These are phyloP conservation scores for Eumeta japonica DNA, from an alignment of 1,140 invertebrate genomes.

Conservation along the genomic window DNA sequence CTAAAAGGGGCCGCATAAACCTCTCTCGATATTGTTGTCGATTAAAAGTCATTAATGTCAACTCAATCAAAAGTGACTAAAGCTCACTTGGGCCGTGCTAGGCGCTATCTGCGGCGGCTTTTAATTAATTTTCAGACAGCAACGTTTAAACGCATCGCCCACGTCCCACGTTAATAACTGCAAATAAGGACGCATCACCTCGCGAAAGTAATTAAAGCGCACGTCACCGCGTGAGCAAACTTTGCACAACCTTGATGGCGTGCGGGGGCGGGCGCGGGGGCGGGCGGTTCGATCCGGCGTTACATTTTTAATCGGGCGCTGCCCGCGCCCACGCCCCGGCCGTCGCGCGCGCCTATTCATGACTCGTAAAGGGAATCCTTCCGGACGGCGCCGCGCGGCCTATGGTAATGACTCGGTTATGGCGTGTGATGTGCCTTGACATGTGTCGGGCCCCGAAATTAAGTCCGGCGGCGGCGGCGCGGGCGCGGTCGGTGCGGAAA, in stretches of 20 bases:
- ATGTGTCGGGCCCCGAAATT: constrained; percentile 46
- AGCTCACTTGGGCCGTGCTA: too few species aligned
- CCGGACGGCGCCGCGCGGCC: constrained; percentile 29
- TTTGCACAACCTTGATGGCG: constrained; percentile 23
- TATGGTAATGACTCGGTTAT: constrained; percentile 43
- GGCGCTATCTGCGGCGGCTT: constrained; percentile 14
- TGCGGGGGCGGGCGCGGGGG: constrained; percentile 27
- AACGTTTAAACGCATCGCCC: too few species aligned
- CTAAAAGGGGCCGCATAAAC: too few species aligned
- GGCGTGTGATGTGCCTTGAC: constrained; percentile 35
- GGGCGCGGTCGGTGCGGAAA: too few species aligned
- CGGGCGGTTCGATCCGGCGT: constrained; percentile 24
- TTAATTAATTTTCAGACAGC: constrained; percentile 25
- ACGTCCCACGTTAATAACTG: too few species aligned
- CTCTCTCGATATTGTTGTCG: too few species aligned
- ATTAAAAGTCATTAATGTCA: too few species aligned
- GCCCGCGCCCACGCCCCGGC: constrained; percentile 33
- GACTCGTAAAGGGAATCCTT: constrained; percentile 33
- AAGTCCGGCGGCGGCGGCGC: constrained; percentile 35
- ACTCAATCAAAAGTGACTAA: too few species aligned
- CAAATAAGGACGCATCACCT: too few species aligned
- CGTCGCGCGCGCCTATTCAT: constrained; percentile 32
- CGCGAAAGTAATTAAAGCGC: constrained; percentile 33
- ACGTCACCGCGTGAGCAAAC: constrained; percentile 25
- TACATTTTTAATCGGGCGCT: constrained; percentile 44